Base-by-base conservation (phyloP, 2,797 vertebrate species). In the Linurgus olivaceus region DNA sequence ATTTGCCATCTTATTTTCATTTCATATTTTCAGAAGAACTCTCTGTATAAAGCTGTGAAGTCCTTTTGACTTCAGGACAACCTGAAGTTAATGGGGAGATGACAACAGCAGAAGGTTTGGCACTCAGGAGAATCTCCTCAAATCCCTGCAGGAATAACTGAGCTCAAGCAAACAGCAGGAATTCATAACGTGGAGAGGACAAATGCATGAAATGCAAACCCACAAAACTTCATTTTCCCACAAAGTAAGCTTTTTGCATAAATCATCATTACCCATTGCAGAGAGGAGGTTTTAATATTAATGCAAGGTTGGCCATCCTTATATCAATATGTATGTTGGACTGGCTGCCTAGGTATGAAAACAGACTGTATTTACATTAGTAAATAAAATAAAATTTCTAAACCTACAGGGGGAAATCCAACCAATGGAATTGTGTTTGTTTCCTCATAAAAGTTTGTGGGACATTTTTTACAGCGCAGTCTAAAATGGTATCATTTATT, bases 301-400 rank as follows among this genome's bases (percentile, higher is more conserved):
- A 94, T 91, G 86, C 86, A 93, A 94, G 66, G 28, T 87, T 96
- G 88, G 80, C 90, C 29, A 35, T 80, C 86, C 82, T 78, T 91
- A 31, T 35, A 95, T 77, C 93, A 94, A 93, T 93, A 92, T 92
- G 83, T 95, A 93, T 90, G 87, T 97, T 96, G 90, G 90, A 96
- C 66, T 77, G 86, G 90, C 76, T 87, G 72, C 70, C 67, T 59
- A 74, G 75, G n/a, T 45, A 88, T 33, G 83, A 80, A 92, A 85
- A 89, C 1, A 33, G 82, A 88, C 84, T n/a, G 42, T 31, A 37
- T 96, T 93, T 95, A 73, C 93, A 88, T 86, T 65, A 52, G 79
- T 93, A 95, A 94, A 96, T 88, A 95, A 83, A 91, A 76, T 75
- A 75, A 93, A 91, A 70, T 72, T 85, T 93, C 80, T 81, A 44